Conservation (phyloP, 2,113 vertebrate genomes). For the Drymodes brunneopygia region DNA sequence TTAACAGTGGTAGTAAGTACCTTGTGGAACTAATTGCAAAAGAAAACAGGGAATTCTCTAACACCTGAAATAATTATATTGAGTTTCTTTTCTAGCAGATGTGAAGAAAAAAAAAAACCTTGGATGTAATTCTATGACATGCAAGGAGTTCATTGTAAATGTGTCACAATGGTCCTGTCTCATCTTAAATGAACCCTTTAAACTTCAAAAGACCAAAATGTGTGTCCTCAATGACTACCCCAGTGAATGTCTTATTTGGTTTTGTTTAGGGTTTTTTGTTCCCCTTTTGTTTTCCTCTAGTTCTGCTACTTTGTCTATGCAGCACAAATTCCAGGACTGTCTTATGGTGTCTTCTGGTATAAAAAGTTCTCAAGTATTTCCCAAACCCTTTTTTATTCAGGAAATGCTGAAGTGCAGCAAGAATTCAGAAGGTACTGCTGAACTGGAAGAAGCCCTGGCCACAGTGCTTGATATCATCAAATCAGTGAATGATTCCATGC, state of each 20-base stretch:
- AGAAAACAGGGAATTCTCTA: not conserved
- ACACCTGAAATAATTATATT: not conserved
- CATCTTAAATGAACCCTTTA: not conserved
- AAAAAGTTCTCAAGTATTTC: not conserved
- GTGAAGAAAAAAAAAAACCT: not conserved
- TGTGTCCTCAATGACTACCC: not conserved
- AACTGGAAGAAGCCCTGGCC: slow-evolving; percentile 87
- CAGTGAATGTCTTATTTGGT: not conserved
- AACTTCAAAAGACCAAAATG: not conserved
- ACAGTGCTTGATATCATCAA: slow-evolving; percentile 89
- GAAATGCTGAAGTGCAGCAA: slow-evolving; percentile 93
- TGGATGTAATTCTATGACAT: not conserved
- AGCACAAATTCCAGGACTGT: not conserved
- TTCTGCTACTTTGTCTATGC: not conserved
- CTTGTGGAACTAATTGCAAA: not conserved
- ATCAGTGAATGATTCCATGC: slow-evolving; percentile 92
- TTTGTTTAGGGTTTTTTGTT: not conserved
- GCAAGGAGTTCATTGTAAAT: not conserved
- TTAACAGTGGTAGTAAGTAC: not conserved
- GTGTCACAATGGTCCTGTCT: not conserved
- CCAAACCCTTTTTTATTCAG: slow-evolving; percentile 43
- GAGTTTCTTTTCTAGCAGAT: not conserved
- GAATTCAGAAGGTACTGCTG: slow-evolving; percentile 80
- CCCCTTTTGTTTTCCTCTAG: not conserved
- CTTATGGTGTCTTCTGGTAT: not conserved